Evolutionary conservation across 2,797 vertebrate genomes (phyloP).

Genomic region (Acrossocheilus fasciatus): DNA sequence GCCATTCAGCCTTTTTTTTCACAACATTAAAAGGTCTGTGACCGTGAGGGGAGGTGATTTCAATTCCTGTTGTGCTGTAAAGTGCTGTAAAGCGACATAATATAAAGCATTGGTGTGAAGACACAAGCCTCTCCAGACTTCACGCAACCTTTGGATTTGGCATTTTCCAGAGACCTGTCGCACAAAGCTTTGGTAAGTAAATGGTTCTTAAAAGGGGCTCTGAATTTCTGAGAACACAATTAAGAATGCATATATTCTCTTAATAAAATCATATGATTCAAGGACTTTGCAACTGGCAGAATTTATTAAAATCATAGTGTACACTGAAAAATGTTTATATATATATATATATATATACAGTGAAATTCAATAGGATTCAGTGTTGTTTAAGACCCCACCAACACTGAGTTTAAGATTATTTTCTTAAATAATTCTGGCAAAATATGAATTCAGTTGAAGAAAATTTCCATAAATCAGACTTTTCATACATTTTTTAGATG

Average conservation of each 20-base stretch:
- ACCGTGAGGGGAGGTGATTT: conserved; percentile 49
- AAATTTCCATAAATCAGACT: background rate
- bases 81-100: conserved; percentile 50
- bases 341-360: too few species aligned
- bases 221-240: background rate
- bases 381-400: background rate
- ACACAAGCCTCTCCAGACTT: conserved; percentile 27
- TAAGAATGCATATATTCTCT: background rate
- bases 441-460: background rate
- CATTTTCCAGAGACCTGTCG: conserved; percentile 6
- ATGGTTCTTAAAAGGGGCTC: background rate
- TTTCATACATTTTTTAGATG: background rate
- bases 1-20: conserved; percentile 44
- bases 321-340: background rate
- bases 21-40: conserved; percentile 59
- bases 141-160: conserved; percentile 52
- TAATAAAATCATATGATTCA: background rate
- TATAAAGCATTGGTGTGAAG: conserved; percentile 51
- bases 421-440: background rate
- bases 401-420: background rate
- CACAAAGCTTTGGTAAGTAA: conserved; percentile 48
- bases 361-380: background rate
- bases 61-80: conserved; percentile 35
- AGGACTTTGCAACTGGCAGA: background rate
- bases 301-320: background rate